A percentile compares a stretch with the other conserved stretches of the same genome.
Conservation (phyloP, 1,140 invertebrate genomes). For the Gryon sp. region DNA sequence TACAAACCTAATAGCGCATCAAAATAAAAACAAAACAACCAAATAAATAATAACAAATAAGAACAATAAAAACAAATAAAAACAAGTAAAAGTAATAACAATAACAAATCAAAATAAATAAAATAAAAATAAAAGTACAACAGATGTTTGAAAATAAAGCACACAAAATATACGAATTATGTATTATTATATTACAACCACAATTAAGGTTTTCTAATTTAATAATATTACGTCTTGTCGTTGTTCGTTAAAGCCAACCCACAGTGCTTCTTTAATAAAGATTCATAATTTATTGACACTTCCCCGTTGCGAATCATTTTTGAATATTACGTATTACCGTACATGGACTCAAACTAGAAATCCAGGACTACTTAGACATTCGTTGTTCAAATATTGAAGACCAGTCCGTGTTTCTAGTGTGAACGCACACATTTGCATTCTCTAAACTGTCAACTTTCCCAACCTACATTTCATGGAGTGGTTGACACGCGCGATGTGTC, state of each 20-base stretch:
- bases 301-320: constrained; percentile 31
- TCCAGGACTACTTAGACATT: constrained; percentile 59
- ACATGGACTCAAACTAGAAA: constrained; percentile 29
- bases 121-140: too few relatives aligned
- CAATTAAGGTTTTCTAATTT: too few relatives aligned
- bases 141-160: too few relatives aligned
- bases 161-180: too few relatives aligned
- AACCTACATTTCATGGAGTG: constrained; percentile 62
- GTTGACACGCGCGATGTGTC: constrained; percentile 60
- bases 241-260: constrained; percentile 6
- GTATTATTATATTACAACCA: too few relatives aligned
- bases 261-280: constrained; percentile 3
- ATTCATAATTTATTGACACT: constrained; percentile 33
- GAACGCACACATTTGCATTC: constrained; percentile 63
- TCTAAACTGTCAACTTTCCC: constrained; percentile 61
- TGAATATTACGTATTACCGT: constrained; percentile 39
- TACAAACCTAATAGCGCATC: too few relatives aligned
- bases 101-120: too few relatives aligned
- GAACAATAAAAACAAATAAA: too few relatives aligned
- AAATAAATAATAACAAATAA: too few relatives aligned
- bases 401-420: constrained; percentile 60
- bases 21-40: too few relatives aligned
- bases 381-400: constrained; percentile 63
- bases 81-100: too few relatives aligned
- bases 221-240: too few relatives aligned